Percentiles rank a stretch among this genome's conserved stretches.
Evolutionary conservation across 2,797 vertebrate species (phyloP).

Genomic region (Apogon hyalosoma): DNA sequence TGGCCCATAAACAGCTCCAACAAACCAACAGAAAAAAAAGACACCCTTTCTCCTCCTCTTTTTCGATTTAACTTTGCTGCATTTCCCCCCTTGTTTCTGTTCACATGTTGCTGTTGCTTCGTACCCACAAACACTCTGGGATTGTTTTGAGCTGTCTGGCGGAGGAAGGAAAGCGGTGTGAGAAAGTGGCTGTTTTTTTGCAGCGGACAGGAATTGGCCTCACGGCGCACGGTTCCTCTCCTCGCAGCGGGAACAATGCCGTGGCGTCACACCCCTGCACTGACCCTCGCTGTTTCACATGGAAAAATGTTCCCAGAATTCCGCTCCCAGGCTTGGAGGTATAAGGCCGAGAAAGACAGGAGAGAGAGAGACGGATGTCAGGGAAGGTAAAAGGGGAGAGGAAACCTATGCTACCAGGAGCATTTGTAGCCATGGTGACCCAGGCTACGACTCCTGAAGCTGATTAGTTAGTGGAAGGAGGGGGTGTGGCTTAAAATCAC

Average conservation of each 20-base stretch:
- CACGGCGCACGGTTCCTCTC: conserved; percentile 87
- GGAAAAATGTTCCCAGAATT: conserved; percentile 88
- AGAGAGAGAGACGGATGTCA: conserved; percentile 44
- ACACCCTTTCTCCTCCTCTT: conserved; percentile 59
- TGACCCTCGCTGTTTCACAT: conserved; percentile 87
- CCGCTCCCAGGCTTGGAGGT: conserved; percentile 86
- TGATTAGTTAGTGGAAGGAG: conserved; percentile 54
- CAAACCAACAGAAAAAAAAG: conserved; percentile 64
- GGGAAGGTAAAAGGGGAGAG: conserved; percentile 66
- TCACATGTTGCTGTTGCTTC: conserved; percentile 50
- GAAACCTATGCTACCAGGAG: conserved; percentile 68
- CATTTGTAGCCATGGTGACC: conserved; percentile 77
- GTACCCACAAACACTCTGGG: conserved; percentile 80
- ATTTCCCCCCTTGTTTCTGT: conserved; percentile 54
- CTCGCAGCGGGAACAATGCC: conserved; percentile 87
- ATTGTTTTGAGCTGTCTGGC: conserved; percentile 87
- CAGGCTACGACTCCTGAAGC: conserved; percentile 52
- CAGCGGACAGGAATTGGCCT: conserved; percentile 88
- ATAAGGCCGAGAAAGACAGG: conserved; percentile 62
- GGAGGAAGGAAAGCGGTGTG: conserved; percentile 89
- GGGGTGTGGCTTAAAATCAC: conserved; percentile 54
- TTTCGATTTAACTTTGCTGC: conserved; percentile 57
- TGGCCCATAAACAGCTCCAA: conserved; percentile 76
- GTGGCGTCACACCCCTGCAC: conserved; percentile 87
- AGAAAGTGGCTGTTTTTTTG: conserved; percentile 90